Percentiles rank a stretch among this genome's conserved stretches.
phyloP scores from a whole-genome alignment of 2,797 vertebrate genomes.

The Neomorphus geoffroyi region DNA sequence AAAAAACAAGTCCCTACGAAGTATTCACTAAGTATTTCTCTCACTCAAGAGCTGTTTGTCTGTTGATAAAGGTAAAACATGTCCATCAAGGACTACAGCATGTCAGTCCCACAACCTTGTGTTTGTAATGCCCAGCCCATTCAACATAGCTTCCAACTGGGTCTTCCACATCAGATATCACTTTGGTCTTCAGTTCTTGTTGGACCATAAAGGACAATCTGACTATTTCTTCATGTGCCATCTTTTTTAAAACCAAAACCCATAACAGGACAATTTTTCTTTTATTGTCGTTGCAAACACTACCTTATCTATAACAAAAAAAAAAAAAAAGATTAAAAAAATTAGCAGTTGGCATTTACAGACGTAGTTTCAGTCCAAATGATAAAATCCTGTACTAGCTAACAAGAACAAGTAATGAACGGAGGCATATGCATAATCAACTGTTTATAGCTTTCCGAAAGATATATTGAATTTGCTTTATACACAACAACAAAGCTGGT shows the following conservation, averaged over 20 bases:
- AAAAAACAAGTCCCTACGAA: too few species aligned
- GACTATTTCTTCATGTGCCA: neutral
- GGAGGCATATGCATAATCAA: neutral
- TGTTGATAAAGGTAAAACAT: neutral
- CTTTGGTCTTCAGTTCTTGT: neutral
- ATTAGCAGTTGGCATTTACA: neutral
- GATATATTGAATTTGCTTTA: neutral
- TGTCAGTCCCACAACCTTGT: neutral
- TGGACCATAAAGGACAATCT: neutral
- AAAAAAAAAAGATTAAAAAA: neutral
- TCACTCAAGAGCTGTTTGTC: neutral
- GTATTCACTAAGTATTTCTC: neutral
- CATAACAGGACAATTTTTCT: neutral
- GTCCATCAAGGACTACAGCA: neutral
- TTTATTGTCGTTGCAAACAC: neutral
- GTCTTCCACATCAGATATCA: neutral
- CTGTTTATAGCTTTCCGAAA: neutral
- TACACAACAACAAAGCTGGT: fast-evolving
- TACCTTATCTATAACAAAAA: neutral
- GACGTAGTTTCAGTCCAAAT: neutral
- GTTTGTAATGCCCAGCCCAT: fast-evolving
- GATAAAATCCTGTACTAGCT: neutral
- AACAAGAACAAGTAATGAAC: neutral
- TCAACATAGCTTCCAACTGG: fast-evolving
- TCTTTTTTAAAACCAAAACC: neutral